Base-by-base conservation (phyloP, 1,140 invertebrate species). In the Bombus pyrosoma region DNA sequence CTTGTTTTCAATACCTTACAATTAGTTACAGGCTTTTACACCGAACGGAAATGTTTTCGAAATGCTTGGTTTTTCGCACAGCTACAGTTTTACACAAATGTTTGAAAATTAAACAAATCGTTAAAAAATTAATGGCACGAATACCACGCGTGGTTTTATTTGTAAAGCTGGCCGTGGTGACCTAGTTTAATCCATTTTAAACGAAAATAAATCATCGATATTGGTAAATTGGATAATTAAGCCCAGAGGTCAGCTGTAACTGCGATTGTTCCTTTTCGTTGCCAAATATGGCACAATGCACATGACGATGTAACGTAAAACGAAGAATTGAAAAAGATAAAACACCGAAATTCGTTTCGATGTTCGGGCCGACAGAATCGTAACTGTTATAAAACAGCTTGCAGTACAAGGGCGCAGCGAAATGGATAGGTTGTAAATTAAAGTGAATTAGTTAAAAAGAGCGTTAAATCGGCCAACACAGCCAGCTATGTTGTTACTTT, bases 401-500 rank as follows among this genome's bases (percentile, higher is more conserved):
- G 41, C n/a, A 32, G 13, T 12, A 53, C 34, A 28, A 72, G 10
- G 25, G n/a, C 10, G 3, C 3, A 32, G 28, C 6, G 12, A 22
- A 25, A 53, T 4, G 18, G 18, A 37, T 41, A n/a, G 34, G 3
- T 25, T 12, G 5, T 5, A 68, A 68, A 37, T 15, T 25, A 43
- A 47, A 59, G 15, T 10, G 32, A 69, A 79, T 59, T 43, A 43
- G 39, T 71, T 34, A 71, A 78, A 82, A 68, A 71, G 12, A 22
- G 12, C 25, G 32, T 53, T 59, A 79, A 84, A 84, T 84, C 68
- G 71, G 18, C 28, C 28, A n/a, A 22, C 13, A 62, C n/a, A 41
- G 6, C 43, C 18, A 34, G 18, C 18, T 12, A 25, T 28, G 53
- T 43, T 37, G 53, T 53, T 76, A 83, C 77, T 72, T 84, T 79